phyloP scores from a whole-genome alignment of 2,888 invertebrate species.

The Tortricodes alternella region DNA sequence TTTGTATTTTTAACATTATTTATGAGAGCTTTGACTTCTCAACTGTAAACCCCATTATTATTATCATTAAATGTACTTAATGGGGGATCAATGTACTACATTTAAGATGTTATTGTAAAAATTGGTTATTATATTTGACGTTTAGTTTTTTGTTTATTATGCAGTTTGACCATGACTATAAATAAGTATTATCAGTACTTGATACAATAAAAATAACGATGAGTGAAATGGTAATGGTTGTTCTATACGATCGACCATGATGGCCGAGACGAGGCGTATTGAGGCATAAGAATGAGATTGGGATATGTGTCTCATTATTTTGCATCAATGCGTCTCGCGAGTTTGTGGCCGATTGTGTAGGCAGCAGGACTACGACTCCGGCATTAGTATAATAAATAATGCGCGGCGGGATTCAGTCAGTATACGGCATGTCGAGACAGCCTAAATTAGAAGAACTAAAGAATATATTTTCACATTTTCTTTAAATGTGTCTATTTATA shows the following conservation, averaged over 20 bases:
- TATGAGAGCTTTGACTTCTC: no score
- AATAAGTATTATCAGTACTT: not conserved
- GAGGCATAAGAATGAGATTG: no score
- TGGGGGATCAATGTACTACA: conserved; percentile 10
- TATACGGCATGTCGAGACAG: not conserved
- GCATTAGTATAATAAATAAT: not conserved
- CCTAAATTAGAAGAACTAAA: conserved; percentile 1
- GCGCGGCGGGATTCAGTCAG: not conserved
- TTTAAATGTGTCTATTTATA: conserved; percentile 9
- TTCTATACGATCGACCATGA: not conserved
- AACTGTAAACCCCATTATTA: conserved; percentile 14
- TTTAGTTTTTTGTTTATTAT: conserved; percentile 11
- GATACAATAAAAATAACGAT: not conserved
- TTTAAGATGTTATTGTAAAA: not conserved
- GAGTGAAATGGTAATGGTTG: not conserved
- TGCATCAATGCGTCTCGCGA: no score
- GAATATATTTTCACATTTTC: not conserved
- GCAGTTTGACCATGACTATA: conserved; percentile 12
- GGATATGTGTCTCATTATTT: no score
- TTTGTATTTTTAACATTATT: no score
- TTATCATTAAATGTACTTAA: conserved; percentile 11
- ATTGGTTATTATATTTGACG: not conserved
- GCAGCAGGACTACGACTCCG: not conserved
- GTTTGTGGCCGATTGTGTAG: no score
- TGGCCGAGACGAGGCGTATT: not conserved